These are phyloP conservation scores for Hetaerina titia DNA, from an alignment of 2,888 invertebrate species.

Conservation along the genomic window DNA sequence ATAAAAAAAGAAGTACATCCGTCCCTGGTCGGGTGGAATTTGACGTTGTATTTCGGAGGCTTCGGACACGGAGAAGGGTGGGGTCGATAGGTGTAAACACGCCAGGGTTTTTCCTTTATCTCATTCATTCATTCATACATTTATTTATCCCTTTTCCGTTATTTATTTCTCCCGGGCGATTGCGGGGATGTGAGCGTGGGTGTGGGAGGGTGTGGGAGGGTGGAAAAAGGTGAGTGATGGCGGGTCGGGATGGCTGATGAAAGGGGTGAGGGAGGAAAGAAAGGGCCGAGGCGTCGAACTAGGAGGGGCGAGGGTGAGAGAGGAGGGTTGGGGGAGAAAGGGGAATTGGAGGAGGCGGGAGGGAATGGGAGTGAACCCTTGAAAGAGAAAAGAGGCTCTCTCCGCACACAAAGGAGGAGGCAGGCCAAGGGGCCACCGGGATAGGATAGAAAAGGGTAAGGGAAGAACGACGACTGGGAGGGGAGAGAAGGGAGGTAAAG, in stretches of 20 bases:
- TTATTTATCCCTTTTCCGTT: not conserved
- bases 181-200: no score
- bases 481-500: not conserved
- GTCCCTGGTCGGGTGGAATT: not conserved
- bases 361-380: not conserved
- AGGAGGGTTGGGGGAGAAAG: not conserved
- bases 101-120: not conserved
- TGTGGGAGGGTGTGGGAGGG: not conserved
- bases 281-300: no score
- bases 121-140: not conserved
- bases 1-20: not conserved
- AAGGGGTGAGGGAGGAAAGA: no score
- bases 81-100: not conserved
- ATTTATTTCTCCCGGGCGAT: no score
- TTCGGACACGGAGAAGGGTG: not conserved
- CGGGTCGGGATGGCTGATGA: no score
- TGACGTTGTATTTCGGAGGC: not conserved
- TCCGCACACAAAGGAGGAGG: not conserved
- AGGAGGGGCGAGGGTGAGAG: no score
- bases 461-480: not conserved
- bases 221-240: not conserved
- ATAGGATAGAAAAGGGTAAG: not conserved
- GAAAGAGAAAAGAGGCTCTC: not conserved
- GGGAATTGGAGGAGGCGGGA: not conserved
- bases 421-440: not conserved